These are phyloP conservation scores for Larimichthys polyactis DNA, from an alignment of 2,113 vertebrate genomes.

Conservation along the genomic window DNA sequence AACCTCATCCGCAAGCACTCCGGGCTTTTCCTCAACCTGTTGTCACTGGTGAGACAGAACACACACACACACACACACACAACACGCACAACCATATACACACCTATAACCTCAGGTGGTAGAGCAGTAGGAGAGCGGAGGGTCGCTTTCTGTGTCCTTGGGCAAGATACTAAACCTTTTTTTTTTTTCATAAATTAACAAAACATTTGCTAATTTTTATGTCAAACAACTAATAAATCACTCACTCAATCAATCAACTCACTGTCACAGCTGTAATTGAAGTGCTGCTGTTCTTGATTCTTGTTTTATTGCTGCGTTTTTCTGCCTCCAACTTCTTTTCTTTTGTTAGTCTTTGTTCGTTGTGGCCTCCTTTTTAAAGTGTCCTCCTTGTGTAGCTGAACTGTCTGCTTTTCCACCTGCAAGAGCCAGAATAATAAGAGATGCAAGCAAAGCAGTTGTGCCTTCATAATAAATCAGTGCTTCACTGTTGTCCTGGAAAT, in stretches of 20 bases:
- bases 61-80: neutral
- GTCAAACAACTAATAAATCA: too few relatives aligned
- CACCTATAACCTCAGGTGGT: too few relatives aligned
- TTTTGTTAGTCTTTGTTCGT: neutral
- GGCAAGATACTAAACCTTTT: too few relatives aligned
- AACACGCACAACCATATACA: neutral
- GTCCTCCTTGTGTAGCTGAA: neutral
- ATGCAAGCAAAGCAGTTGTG: neutral
- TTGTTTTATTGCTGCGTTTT: neutral
- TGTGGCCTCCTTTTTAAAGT: conserved; percentile 26
- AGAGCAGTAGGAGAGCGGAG: too few relatives aligned
- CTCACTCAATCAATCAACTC: neutral
- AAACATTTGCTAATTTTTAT: neutral
- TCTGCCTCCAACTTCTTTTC: neutral
- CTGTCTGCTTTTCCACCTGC: conserved; percentile 47
- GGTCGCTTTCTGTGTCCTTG: too few relatives aligned
- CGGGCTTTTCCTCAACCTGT: conserved; percentile 95
- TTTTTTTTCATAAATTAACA: neutral
- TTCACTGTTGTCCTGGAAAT: conserved; percentile 41
- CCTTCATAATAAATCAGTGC: conserved; percentile 32
- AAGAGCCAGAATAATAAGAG: conserved; percentile 7
- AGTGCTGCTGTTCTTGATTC: neutral
- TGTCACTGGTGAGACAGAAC: conserved; percentile 90
- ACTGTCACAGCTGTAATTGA: neutral
- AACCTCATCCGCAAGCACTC: conserved; percentile 97